Evolutionary conservation across 2,797 vertebrate genomes (phyloP).

Genomic region (Poeciliopsis turneri): DNA sequence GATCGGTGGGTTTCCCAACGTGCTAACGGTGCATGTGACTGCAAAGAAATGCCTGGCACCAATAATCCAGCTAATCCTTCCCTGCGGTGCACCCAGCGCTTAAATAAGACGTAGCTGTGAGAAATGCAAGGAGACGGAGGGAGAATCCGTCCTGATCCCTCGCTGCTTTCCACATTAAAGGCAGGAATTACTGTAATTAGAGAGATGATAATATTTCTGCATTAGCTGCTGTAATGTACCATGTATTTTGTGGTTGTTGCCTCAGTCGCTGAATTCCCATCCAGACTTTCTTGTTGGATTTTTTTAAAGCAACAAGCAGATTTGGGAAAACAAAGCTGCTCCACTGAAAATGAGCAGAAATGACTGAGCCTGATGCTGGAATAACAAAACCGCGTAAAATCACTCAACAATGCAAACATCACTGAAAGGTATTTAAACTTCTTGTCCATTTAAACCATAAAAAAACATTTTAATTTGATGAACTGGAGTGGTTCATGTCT

Average conservation of each 20-base stretch:
- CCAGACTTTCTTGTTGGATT: background rate
- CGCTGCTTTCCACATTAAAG: background rate
- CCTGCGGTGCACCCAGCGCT: constrained; percentile 65
- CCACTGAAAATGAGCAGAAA: background rate
- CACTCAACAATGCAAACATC: background rate
- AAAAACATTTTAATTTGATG: constrained; percentile 7
- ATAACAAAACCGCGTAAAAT: background rate
- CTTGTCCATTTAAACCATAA: constrained; percentile 11
- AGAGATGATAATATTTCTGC: constrained; percentile 15
- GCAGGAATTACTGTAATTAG: constrained; percentile 7
- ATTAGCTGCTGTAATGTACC: background rate
- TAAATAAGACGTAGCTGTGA: constrained; percentile 59
- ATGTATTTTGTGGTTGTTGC: constrained; percentile 1
- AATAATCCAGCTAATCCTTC: constrained; percentile 76
- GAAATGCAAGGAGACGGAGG: constrained; percentile 18
- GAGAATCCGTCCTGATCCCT: background rate
- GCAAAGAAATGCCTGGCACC: constrained; percentile 65
- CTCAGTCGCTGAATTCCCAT: background rate
- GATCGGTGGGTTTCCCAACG: constrained; percentile 67
- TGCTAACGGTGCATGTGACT: constrained; percentile 74
- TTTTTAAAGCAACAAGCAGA: background rate
- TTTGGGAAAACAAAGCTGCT: background rate
- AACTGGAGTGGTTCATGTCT: background rate
- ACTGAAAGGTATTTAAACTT: background rate
- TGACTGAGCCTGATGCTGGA: background rate